Evolutionary conservation across 2,113 vertebrate species (phyloP), one percentile per base, ranked within the genome.

Genomic region (Bathybates hornii): DNA sequence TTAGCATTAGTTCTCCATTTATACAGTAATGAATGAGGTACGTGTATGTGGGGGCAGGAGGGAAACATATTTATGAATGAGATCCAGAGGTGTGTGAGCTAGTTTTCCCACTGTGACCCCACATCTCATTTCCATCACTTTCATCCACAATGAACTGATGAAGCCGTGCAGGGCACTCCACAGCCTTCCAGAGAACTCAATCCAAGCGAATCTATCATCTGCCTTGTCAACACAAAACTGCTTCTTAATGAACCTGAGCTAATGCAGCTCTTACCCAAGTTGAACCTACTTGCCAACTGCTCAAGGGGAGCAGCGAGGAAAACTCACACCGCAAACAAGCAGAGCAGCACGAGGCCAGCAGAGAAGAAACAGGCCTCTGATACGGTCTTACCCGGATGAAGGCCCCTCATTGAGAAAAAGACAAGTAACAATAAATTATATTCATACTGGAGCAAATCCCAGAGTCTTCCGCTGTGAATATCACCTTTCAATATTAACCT

Each of bases 401-500:
- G 87, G 80, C 53, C 19, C 32, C 87, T 87, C 89, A 79, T 87
- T 88, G 87, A 89, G 73, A 87, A 89, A 85, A 76, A 85, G 80
- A 90, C 81, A 87, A 89, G 89, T 29, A 91, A 89, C 84, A 91
- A 88, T 83, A 41, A 82, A 80, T 83, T 53, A 83, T 85, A 83
- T 87, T 92, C 84, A 89, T 24, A 12, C 12, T 91, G 90, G 90
- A 90, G 66, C 19, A 5, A 9, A 85, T 86, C 92, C 89, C 88
- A n/a, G 86, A 83, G 57, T 59, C 66, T 45, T 86, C 80, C 86
- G 45, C 61, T 85, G 88, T 85, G 91, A 86, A 54, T 87, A 89
- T 92, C 68, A 59, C 52, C 43, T 90, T 93, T 85, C 92, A 87
- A 19, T 52, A 85, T 84, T 80, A 88, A 91, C 87, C 81, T 87